phyloP scores from a whole-genome alignment of 2,888 invertebrate species.

The Andrena fulva region DNA sequence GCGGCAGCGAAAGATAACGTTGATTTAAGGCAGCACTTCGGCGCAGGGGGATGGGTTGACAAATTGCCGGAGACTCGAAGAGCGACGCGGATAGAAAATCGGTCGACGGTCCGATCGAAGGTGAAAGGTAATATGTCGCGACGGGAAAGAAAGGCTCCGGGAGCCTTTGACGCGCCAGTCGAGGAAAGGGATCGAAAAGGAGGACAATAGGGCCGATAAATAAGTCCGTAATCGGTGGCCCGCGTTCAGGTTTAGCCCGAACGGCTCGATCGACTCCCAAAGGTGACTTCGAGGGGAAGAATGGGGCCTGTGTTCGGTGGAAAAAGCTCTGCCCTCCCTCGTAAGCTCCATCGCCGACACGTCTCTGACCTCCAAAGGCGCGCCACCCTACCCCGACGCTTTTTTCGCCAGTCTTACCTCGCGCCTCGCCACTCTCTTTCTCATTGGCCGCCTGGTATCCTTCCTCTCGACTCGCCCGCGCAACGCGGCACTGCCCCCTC shows the following conservation, averaged over 20 bases:
- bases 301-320: conserved; percentile 6
- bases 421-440: conserved; percentile 1
- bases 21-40: conserved; percentile 61
- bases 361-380: conserved; percentile 37
- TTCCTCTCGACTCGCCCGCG: conserved; percentile 19
- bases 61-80: conserved; percentile 65
- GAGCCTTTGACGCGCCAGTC: conserved; percentile 57
- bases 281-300: conserved; percentile 68
- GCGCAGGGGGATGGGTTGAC: conserved; percentile 55
- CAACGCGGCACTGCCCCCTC: conserved; percentile 31
- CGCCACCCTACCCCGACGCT: conserved; percentile 20
- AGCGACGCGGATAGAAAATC: conserved; percentile 68
- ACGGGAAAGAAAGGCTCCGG: conserved; percentile 54
- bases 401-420: conserved; percentile 29
- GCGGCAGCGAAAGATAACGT: conserved; percentile 59
- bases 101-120: conserved; percentile 51
- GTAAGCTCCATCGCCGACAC: conserved; percentile 43
- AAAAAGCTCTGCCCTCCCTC: conserved; percentile 13
- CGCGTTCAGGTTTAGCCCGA: conserved; percentile 63
- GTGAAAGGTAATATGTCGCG: conserved; percentile 71
- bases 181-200: conserved; percentile 21
- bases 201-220: conserved; percentile 75
- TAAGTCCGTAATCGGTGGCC: conserved; percentile 77
- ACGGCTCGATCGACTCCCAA: conserved; percentile 72
- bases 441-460: conserved; percentile 42